Evolutionary conservation across 1,140 invertebrate genomes (phyloP).

Genomic region (Anoplolepis gracilipes): DNA sequence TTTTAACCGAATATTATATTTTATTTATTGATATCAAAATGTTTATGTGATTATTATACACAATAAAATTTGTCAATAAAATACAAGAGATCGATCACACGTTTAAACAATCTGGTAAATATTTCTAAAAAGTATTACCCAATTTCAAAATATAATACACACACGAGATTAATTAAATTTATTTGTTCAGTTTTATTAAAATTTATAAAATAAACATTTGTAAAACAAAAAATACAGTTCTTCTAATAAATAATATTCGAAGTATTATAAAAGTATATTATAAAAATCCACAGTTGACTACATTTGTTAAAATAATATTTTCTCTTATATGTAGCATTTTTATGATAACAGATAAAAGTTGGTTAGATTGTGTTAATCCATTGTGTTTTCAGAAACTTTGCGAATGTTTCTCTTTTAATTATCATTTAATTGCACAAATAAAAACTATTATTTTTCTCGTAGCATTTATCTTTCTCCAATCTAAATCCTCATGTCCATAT

Average conservation of each 20-base stretch:
- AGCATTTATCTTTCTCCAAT: neutral
- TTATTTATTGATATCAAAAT: too few species aligned
- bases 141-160: neutral
- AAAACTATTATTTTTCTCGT: neutral
- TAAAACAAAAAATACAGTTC: neutral
- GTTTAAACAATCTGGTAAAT: neutral
- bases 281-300: neutral
- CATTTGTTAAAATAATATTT: slow-evolving; percentile 5
- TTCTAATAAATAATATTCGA: neutral
- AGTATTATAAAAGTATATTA: neutral
- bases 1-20: too few species aligned
- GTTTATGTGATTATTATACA: too few species aligned
- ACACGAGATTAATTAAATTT: neutral
- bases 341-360: neutral
- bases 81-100: neutral
- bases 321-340: neutral
- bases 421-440: neutral
- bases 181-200: neutral
- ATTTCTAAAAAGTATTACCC: neutral
- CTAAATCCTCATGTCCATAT: neutral
- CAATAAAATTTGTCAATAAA: neutral
- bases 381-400: neutral
- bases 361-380: neutral
- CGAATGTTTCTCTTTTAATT: neutral
- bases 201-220: neutral